Conservation (phyloP, 2,888 invertebrate genomes). For the Acronicta alni region DNA sequence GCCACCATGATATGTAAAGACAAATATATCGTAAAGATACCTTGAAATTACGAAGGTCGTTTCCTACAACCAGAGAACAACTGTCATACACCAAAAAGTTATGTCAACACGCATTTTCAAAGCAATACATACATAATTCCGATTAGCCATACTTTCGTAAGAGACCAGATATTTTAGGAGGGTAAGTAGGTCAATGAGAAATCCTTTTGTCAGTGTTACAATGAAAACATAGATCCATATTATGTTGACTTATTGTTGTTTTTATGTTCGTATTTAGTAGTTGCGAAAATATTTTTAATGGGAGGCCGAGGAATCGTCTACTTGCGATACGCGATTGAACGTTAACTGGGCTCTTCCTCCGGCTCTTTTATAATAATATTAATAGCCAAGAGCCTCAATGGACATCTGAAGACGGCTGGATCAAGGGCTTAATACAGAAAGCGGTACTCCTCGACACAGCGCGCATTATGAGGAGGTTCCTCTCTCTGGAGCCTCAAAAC, state of each 20-base stretch:
- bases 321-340: constrained; percentile 16
- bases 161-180: constrained; percentile 44
- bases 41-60: constrained; percentile 16
- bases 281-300: constrained; percentile 39
- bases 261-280: constrained; percentile 4
- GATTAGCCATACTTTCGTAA: constrained; percentile 59
- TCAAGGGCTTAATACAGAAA: no score
- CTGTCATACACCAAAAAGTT: constrained; percentile 7
- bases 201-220: constrained; percentile 66
- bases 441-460: no score
- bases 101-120: constrained; percentile 7
- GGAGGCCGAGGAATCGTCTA: constrained; percentile 8
- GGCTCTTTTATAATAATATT: no score
- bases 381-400: no score
- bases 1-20: neutral
- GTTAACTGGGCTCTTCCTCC: constrained; percentile 12
- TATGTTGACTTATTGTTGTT: constrained; percentile 42
- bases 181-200: constrained; percentile 63
- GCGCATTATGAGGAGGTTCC: no score
- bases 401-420: no score
- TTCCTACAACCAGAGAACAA: constrained; percentile 17
- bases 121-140: constrained; percentile 31
- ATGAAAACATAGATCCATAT: constrained; percentile 38
- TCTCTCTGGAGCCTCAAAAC: no score
- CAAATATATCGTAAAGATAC: constrained; percentile 18